phyloP scores from a whole-genome alignment of 2,113 vertebrate species.

The Notothenia coriiceps region DNA sequence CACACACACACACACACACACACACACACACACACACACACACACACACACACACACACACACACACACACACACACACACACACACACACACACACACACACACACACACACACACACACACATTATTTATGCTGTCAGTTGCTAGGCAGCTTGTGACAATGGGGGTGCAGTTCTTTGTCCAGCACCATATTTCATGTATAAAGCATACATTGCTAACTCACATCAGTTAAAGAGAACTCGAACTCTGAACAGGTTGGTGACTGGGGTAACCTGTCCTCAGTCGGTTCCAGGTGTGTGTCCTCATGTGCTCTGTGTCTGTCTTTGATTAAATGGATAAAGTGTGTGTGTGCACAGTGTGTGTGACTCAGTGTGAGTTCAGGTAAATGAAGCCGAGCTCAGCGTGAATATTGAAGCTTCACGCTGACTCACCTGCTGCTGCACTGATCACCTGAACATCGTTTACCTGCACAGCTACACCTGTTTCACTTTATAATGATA shows the following conservation, averaged over 20 bases:
- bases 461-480: background rate
- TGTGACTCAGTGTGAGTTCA: conserved; percentile 40
- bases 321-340: conserved; percentile 48
- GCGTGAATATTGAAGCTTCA: conserved; percentile 60
- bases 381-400: conserved; percentile 29
- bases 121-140: conserved; percentile 76
- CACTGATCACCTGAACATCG: background rate
- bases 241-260: too few relatives aligned
- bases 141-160: conserved; percentile 77
- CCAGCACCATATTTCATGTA: too few relatives aligned
- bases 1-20: too few relatives aligned
- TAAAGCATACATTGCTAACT: too few relatives aligned
- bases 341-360: conserved; percentile 41
- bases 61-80: conserved; percentile 41
- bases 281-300: background rate
- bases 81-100: conserved; percentile 27
- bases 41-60: conserved; percentile 20
- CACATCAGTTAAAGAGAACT: too few relatives aligned
- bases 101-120: conserved; percentile 21
- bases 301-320: conserved; percentile 44
- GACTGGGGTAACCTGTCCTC: background rate
- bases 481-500: conserved; percentile 5
- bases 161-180: conserved; percentile 25
- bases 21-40: too few relatives aligned
- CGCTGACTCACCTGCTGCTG: conserved; percentile 56